Evolutionary conservation across 2,797 vertebrate species (phyloP).

Genomic region (Pipistrellus nathusii): DNA sequence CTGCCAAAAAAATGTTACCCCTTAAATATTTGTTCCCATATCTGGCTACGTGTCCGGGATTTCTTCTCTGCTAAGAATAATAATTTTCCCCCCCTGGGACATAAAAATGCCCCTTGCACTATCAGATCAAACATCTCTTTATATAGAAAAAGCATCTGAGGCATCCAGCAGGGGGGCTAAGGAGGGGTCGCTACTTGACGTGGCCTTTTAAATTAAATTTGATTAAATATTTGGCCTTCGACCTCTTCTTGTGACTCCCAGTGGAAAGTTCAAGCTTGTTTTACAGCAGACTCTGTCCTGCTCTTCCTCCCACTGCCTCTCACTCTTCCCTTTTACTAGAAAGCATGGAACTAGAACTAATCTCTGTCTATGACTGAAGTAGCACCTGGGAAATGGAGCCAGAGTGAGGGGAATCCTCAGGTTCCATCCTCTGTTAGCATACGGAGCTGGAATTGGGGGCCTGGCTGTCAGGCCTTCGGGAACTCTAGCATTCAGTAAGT

Average conservation of each 20-base stretch:
- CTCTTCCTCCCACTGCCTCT: neutral
- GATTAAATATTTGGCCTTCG: slow-evolving; percentile 55
- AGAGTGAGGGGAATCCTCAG: neutral
- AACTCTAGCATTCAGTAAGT: slow-evolving; percentile 57
- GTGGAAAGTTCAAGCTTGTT: neutral
- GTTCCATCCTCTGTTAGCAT: slow-evolving; percentile 39
- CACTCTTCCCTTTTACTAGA: slow-evolving; percentile 43
- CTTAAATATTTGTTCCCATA: slow-evolving; percentile 85
- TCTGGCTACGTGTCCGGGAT: slow-evolving; percentile 82
- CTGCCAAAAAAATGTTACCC: slow-evolving; percentile 83
- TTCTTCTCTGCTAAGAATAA: slow-evolving; percentile 86
- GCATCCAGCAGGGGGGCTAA: slow-evolving; percentile 49
- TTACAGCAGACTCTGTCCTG: neutral
- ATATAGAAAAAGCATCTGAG: slow-evolving; percentile 87
- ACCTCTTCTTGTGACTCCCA: slow-evolving; percentile 48
- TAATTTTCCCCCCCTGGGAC: slow-evolving; percentile 78
- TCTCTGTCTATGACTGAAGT: slow-evolving; percentile 60
- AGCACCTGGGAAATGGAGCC: slow-evolving; percentile 23
- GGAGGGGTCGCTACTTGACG: slow-evolving; percentile 62
- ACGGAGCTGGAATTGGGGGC: slow-evolving; percentile 58
- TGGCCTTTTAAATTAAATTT: slow-evolving; percentile 72
- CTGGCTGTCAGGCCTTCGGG: slow-evolving; percentile 59
- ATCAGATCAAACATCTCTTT: slow-evolving; percentile 85
- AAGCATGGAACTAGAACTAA: slow-evolving; percentile 68
- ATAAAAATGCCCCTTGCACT: slow-evolving; percentile 84